phyloP scores from a whole-genome alignment of 2,113 vertebrate genomes.

The Saccopteryx bilineata region DNA sequence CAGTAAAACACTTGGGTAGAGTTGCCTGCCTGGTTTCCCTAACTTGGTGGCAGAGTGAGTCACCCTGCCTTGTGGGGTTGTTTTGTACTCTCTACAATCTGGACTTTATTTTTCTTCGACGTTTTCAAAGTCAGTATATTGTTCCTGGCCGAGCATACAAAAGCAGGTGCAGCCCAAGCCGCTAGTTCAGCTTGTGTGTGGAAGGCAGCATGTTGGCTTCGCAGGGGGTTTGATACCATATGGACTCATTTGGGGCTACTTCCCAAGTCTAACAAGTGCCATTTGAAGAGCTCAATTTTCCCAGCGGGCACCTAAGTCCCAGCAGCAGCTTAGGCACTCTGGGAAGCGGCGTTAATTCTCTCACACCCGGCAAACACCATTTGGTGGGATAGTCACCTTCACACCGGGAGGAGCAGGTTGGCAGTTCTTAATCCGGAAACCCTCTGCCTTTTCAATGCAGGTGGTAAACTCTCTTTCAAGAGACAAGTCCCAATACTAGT shows the following conservation, averaged over 20 bases:
- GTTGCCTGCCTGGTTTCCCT: background rate
- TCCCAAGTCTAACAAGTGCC: constrained; percentile 47
- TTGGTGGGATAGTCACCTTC: background rate
- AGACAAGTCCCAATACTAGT: background rate
- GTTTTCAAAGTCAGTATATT: background rate
- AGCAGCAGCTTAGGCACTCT: background rate
- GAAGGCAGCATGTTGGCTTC: background rate
- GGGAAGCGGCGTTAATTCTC: constrained; percentile 25
- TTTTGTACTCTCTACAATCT: constrained; percentile 44
- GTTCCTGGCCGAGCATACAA: background rate
- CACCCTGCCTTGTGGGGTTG: constrained; percentile 23
- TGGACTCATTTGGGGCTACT: background rate
- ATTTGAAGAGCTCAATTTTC: constrained; percentile 45
- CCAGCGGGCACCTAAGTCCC: background rate
- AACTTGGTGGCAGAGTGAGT: background rate
- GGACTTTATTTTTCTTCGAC: constrained; percentile 36
- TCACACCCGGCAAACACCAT: background rate
- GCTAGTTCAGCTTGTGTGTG: background rate
- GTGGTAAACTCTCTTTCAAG: background rate
- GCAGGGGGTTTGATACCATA: background rate
- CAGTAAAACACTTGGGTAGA: background rate
- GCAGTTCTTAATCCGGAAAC: background rate
- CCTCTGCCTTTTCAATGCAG: background rate
- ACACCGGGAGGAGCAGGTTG: background rate
- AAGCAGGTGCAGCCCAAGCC: background rate